These are phyloP conservation scores for Gallinago jamesoni DNA, from an alignment of 2,113 vertebrate genomes.

Conservation along the genomic window DNA sequence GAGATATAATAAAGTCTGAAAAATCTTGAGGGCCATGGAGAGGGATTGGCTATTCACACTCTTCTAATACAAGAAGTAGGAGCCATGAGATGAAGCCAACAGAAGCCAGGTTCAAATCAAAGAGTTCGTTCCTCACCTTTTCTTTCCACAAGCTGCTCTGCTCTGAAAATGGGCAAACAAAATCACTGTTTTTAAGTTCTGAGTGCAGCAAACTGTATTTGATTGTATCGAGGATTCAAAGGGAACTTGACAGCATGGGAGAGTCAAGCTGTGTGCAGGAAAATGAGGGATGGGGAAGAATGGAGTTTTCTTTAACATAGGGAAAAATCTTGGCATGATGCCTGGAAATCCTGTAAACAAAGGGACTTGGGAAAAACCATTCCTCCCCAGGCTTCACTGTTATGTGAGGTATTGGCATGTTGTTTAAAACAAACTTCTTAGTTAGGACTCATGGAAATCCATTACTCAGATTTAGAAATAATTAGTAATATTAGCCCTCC, in stretches of 20 bases:
- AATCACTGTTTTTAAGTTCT: neutral
- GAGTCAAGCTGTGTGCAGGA: neutral
- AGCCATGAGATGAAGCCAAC: neutral
- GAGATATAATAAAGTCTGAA: neutral
- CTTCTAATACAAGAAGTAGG: neutral
- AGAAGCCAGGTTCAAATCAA: neutral
- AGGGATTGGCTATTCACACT: neutral
- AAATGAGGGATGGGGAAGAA: neutral
- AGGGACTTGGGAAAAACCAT: neutral
- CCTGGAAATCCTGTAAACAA: constrained; percentile 21
- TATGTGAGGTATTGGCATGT: neutral
- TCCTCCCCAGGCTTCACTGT: neutral
- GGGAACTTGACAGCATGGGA: neutral
- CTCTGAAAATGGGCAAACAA: neutral
- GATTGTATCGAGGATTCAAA: neutral
- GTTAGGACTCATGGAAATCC: neutral
- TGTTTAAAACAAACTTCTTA: neutral
- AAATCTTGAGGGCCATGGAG: neutral
- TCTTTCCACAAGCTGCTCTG: neutral
- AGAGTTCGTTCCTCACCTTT: neutral
- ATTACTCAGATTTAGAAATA: neutral
- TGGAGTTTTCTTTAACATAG: neutral
- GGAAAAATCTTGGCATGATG: neutral
- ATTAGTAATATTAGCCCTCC: neutral
- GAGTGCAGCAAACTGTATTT: neutral